phyloP scores from a whole-genome alignment of 2,888 invertebrate species.

The Plusia festucae region DNA sequence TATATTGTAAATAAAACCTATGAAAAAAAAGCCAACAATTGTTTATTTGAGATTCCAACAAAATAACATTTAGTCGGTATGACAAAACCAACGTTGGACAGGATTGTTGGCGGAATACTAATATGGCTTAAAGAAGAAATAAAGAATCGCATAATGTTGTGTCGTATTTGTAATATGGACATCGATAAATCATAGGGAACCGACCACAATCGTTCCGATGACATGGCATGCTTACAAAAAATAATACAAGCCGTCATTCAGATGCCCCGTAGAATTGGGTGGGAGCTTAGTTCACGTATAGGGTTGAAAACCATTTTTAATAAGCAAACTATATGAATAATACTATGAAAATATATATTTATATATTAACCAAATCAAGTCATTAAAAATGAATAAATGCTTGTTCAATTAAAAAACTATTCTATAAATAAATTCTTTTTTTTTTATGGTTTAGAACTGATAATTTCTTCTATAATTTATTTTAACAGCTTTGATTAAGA shows the following conservation, averaged over 20 bases:
- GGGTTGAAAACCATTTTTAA: constrained; percentile 65
- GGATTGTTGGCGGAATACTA: constrained; percentile 88
- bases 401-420: no score
- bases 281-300: constrained; percentile 76
- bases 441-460: no score
- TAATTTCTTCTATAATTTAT: no score
- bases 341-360: neutral
- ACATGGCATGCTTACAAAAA: constrained; percentile 88
- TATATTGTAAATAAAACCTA: constrained; percentile 78
- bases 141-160: constrained; percentile 88
- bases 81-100: constrained; percentile 87
- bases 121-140: constrained; percentile 89
- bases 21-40: constrained; percentile 82
- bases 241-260: constrained; percentile 87
- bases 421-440: no score
- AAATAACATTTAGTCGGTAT: constrained; percentile 89
- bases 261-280: constrained; percentile 86
- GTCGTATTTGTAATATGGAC: constrained; percentile 89
- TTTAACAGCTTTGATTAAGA: neutral
- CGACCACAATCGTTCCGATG: constrained; percentile 88
- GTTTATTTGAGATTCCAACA: constrained; percentile 88
- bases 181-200: constrained; percentile 89
- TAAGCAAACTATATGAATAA: constrained; percentile 2
- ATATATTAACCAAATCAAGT: neutral
- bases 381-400: neutral